Evolutionary conservation across 2,888 invertebrate species (phyloP).

Genomic region (Chrysotoxum bicinctum): DNA sequence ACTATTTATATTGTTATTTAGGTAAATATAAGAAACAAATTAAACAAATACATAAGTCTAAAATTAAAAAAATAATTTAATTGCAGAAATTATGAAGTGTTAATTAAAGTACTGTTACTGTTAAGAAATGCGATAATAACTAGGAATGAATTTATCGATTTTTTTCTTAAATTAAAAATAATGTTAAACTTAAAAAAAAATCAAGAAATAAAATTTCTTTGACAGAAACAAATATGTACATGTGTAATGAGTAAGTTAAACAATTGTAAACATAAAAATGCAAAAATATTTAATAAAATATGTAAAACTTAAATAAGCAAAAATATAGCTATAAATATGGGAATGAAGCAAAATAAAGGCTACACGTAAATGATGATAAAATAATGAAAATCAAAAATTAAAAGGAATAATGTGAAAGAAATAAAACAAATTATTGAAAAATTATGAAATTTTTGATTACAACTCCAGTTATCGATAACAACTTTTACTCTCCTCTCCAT

Average conservation of each 20-base stretch:
- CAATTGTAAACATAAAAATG: slow-evolving; percentile 11
- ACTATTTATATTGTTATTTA: slow-evolving; percentile 24
- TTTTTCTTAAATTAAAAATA: slow-evolving; percentile 28
- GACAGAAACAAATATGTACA: slow-evolving; percentile 49
- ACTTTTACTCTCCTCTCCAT: too few relatives aligned
- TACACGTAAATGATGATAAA: slow-evolving; percentile 19
- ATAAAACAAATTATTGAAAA: slow-evolving; percentile 77
- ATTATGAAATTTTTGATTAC: not conserved
- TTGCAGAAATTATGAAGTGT: slow-evolving; percentile 10
- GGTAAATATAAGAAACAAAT: not conserved
- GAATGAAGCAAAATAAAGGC: slow-evolving; percentile 30
- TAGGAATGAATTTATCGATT: slow-evolving; percentile 50
- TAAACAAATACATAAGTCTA: not conserved
- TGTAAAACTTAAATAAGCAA: not conserved
- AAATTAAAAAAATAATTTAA: not conserved
- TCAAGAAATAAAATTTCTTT: slow-evolving; percentile 38
- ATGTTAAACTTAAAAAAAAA: slow-evolving; percentile 18
- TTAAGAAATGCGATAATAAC: slow-evolving; percentile 46
- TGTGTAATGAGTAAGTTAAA: slow-evolving; percentile 50
- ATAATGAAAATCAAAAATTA: slow-evolving; percentile 71
- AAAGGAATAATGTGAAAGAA: slow-evolving; percentile 76
- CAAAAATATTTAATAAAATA: slow-evolving; percentile 35
- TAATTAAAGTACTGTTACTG: slow-evolving; percentile 50
- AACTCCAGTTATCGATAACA: too few relatives aligned
- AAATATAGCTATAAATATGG: slow-evolving; percentile 4